Evolutionary conservation across 2,888 invertebrate genomes (phyloP), one percentile per base, ranked within the genome.

Genomic region (Epistrophe grossulariae): DNA sequence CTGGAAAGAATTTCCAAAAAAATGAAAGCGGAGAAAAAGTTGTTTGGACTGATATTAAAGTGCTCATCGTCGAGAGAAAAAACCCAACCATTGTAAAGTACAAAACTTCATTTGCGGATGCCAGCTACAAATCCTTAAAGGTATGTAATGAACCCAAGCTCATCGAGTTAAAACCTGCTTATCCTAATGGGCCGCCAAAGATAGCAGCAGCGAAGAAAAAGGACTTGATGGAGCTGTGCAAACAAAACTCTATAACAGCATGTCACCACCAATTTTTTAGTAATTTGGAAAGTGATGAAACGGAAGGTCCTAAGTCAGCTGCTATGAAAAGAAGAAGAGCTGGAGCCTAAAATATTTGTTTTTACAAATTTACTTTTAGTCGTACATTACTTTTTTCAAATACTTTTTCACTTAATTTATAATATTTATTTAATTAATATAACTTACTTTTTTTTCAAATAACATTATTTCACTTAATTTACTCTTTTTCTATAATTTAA

Each of bases 151-250:
- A 59, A 31, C 19, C 35, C 19, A 60, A 40, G 60, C 40, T 62
- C 2, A 62, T 62, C 11, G 60, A 59, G 5, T 11, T 59, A 35
- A 59, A 17, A 10, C 66, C 48, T 45, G 31, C 40, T 24, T 70
- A 55, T 70, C 24, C 70, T 15, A 52, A 55, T 55, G 70, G 55
- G 15, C 55, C 70, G 15, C 40, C 40, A 52, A 70, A 70, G 35
- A 70, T 59, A 35, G 35, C 9, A 17, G 28, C 59, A 15, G 55
- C 55, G 17, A 57, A 57, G 19, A 57, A 70, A 70, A 70, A 52
- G 48, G 52, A 52, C 48, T 70, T 70, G 31, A 38, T 70, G 70
- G 70, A 70, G 19, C 13, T 70, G 24, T 70, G 70, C 70, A 31
- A 31, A 31, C 31, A 31, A 31, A 31, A 31, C 31, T 31, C 31